These are phyloP conservation scores for Bos taurus DNA, from an alignment of 2,113 vertebrate species.

Conservation along the genomic window DNA sequence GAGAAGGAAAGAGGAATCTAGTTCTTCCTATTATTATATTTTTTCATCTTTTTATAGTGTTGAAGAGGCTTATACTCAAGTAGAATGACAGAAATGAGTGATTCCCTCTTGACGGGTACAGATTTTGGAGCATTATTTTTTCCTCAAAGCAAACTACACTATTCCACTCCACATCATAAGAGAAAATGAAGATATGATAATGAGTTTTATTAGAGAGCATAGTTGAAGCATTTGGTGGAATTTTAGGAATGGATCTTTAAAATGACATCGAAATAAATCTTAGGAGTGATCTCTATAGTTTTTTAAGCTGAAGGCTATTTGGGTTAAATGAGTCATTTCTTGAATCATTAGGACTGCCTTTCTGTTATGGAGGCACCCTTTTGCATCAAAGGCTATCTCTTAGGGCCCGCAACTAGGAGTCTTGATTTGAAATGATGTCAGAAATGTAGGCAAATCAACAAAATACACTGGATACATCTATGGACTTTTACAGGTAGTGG, in stretches of 20 bases:
- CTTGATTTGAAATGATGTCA: background rate
- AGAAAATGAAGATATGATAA: background rate
- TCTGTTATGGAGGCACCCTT: background rate
- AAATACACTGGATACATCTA: background rate
- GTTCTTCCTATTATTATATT: background rate
- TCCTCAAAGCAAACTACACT: background rate
- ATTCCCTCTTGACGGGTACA: background rate
- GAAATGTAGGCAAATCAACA: background rate
- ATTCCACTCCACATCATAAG: background rate
- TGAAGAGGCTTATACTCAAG: background rate
- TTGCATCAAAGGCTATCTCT: background rate
- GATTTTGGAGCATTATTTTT: constrained; percentile 38
- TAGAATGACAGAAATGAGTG: constrained; percentile 30
- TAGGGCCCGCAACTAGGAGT: background rate
- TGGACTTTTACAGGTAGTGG: background rate
- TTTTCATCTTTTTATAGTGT: constrained; percentile 1
- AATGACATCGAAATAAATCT: background rate
- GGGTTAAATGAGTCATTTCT: constrained; percentile 30
- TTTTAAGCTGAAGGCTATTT: background rate
- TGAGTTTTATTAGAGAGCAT: constrained; percentile 42
- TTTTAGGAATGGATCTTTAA: constrained; percentile 30
- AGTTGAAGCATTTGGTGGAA: background rate
- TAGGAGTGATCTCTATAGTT: background rate
- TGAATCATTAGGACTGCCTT: background rate
- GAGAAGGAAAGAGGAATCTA: background rate